Evolutionary conservation across 2,888 invertebrate species (phyloP), one percentile per base, ranked within the genome.

Genomic region (Drosophila austrosaltans): DNA sequence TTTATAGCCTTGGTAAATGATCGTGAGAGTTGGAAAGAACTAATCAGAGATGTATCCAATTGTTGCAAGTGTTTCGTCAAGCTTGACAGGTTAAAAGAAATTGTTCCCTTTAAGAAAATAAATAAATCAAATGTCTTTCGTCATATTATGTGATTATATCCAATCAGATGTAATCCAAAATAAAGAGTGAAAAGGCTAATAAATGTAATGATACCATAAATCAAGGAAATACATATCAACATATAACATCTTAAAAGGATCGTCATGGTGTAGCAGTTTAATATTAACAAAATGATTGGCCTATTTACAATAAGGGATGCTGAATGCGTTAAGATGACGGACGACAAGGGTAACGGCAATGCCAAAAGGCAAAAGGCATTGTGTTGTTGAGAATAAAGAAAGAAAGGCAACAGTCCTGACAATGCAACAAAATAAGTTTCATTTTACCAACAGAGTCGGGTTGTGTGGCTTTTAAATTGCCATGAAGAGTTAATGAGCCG

Each of bases 401-500:
- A 28, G 53, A 53, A 69, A 65, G 73, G 63, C 56, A 53, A 39
- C 57, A 57, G 75, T 67, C 42, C 59, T 39, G 28, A 56, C 39
- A 32, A 48, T 60, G 63, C 60, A 68, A 63, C 66, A 61, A 61
- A 42, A 62, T 66, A 48, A 65, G 75, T 64, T 69, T 64, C 61
- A 57, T 63, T 74, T 66, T 73, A 61, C 62, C 66, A 44, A 58
- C 57, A 69, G 42, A 16, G 16, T 16, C 67, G 32, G 20, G 54
- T 66, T 69, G 57, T 61, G 63, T 57, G 61, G 44, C 63, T 68
- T 66, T 57, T 60, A 78, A 79, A 82, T 85, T 80, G 83, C 88
- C 88, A 82, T 85, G 71, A 90, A 85, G 86, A 90, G 82, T 87
- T 90, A 89, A 89, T 90, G 90, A 89, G 90, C 90, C 88, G 78